phyloP scores from a whole-genome alignment of 2,888 invertebrate species.

The Octonoba sinensis region DNA sequence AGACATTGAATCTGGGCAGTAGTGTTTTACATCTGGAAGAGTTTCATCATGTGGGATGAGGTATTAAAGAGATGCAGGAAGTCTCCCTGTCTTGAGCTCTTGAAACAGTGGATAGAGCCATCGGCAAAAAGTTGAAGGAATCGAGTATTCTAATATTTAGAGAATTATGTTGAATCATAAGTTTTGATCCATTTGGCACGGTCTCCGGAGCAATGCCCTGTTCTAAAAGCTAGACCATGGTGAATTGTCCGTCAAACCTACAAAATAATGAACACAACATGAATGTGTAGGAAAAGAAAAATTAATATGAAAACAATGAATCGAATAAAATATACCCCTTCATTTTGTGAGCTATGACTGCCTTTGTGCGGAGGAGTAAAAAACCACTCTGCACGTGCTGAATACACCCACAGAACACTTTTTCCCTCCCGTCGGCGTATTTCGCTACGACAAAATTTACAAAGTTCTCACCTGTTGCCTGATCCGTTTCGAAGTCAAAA shows the following conservation, averaged over 20 bases:
- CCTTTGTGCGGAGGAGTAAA: conserved; percentile 7
- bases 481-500: conserved; percentile 25
- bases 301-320: neutral
- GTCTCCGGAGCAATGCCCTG: conserved; percentile 3
- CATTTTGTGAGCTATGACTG: conserved; percentile 21
- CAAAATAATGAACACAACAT: neutral
- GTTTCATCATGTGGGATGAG: neutral
- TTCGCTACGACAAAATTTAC: conserved; percentile 26
- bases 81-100: conserved; percentile 20
- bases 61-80: conserved; percentile 27
- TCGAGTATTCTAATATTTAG: conserved; percentile 1
- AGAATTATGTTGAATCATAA: neutral
- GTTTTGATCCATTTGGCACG: neutral
- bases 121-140: conserved; percentile 21
- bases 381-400: neutral
- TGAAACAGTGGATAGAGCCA: conserved; percentile 18
- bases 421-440: conserved; percentile 12
- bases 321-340: neutral
- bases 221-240: neutral
- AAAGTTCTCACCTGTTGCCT: neutral
- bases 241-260: conserved; percentile 37
- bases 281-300: too few species aligned
- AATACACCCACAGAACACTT: conserved; percentile 6
- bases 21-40: neutral
- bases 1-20: conserved; percentile 3